Evolutionary conservation across 2,797 vertebrate genomes (phyloP), one percentile per base, ranked within the genome.

Genomic region (Gymnoscopelus microlampas): DNA sequence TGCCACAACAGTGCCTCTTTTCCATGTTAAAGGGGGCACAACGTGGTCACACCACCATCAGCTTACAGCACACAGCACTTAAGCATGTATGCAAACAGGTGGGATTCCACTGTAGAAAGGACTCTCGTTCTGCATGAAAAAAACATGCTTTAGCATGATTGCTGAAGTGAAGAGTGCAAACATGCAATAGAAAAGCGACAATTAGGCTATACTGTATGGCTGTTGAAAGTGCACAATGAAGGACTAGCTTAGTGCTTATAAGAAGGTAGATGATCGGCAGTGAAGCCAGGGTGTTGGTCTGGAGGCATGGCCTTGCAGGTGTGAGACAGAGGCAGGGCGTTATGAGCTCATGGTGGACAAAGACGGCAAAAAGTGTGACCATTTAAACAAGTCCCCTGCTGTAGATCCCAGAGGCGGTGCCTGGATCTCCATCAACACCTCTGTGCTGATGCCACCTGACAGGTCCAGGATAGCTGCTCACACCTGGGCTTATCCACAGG

Each of bases 361-460:
- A 35, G 32, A 53, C n/a, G n/a, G 51, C 19, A 15, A 15, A 19
- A 4, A 53, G 51, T 9, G 19, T 14, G 26, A 51, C 49, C 48
- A 14, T 35, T 35, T 32, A 29, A 11, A 63, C 35, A 55, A 59
- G 70, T 66, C 55, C 70, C 77, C 74, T 75, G 73, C 63, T 77
- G 62, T 60, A 66, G 75, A 77, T 88, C 72, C 88, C 85, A 6
- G 47, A 83, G 80, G 89, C 82, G 72, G 23, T 58, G 82, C 29
- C 75, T 71, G 80, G 73, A 84, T 74, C 89, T 93, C 90, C 84
- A 92, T 94, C 92, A 92, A 91, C 91, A 92, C 90, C 80, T 90
- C 85, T 67, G 83, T 64, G 70, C 74, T 77, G 85, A 90, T 63
- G 79, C 85, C 50, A 57, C 76, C 73, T 72, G 83, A 83, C 74